Evolutionary conservation across 2,113 vertebrate genomes (phyloP), one percentile per base, ranked within the genome.

Genomic region (Grammomys surdaster): DNA sequence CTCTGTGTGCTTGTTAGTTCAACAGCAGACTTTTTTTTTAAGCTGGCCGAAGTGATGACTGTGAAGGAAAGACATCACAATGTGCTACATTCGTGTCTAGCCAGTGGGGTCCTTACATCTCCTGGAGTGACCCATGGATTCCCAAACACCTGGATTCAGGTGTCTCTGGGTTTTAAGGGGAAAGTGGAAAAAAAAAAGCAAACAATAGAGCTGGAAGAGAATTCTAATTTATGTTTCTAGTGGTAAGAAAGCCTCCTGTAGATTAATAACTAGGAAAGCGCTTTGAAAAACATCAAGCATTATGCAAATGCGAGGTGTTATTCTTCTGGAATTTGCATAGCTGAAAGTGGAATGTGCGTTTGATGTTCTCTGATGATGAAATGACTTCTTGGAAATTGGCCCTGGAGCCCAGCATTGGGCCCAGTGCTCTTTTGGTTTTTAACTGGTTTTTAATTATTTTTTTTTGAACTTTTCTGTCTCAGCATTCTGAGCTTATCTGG

Each of bases 291-390:
- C 97, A 97, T 97, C 97, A 90, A 94, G 93, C 95, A 90, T 95
- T 95, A 96, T 97, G 96, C 94, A 97, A 97, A 98, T 96, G 54
- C 16, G 65, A 97, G 94, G 93, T 93, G 86, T 96, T 94, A 96
- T 97, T 98, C 95, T 97, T 93, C 63, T 81, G 82, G 96, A 93
- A 97, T 96, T 97, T 97, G 96, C 94, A 97, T 97, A 96, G 95
- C 84, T 96, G 96, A 90, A 95, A 96, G 96, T 94, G 78, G 92
- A 92, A 93, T 73, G 88, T 85, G 56, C 36, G 40, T 96, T 93
- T 96, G 96, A 95, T 97, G 93, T 96, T 92, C 96, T 96, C 28
- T 65, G 97, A 96, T 96, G 97, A 97, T 96, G 96, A 97, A 97
- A 97, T 97, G 63, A 93, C 95, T 96, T 97, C 93, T 93, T 93